Conservation (phyloP, 1,140 invertebrate genomes). For the Cheumatopsyche charites region DNA sequence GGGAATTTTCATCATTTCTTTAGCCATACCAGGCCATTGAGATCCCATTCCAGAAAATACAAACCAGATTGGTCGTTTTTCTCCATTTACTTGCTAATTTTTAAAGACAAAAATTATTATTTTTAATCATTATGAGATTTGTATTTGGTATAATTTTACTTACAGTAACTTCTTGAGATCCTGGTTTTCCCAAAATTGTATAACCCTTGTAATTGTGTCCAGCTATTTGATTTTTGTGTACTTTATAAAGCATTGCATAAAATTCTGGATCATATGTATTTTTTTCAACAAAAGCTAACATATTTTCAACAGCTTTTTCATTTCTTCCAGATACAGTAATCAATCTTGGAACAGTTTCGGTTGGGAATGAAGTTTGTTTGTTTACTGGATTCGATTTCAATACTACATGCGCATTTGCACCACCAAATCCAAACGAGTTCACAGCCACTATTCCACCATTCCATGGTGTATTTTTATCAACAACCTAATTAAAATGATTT, state of each 20-base stretch:
- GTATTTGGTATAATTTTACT: slow-evolving; percentile 47
- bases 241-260: slow-evolving; percentile 75
- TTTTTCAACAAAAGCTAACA: slow-evolving; percentile 69
- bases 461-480: slow-evolving; percentile 79
- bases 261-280: slow-evolving; percentile 75
- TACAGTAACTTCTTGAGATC: slow-evolving; percentile 56
- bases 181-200: slow-evolving; percentile 67
- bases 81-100: slow-evolving; percentile 50
- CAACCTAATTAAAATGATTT: slow-evolving; percentile 64
- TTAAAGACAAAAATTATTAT: slow-evolving; percentile 27
- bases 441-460: slow-evolving; percentile 85
- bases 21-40: slow-evolving; percentile 95
- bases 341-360: slow-evolving; percentile 69
- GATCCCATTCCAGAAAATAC: slow-evolving; percentile 97
- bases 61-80: slow-evolving; percentile 86
- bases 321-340: slow-evolving; percentile 85
- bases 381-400: slow-evolving; percentile 79
- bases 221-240: slow-evolving; percentile 70
- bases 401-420: slow-evolving; percentile 92
- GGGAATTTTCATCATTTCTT: slow-evolving; percentile 80
- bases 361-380: slow-evolving; percentile 64
- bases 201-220: slow-evolving; percentile 81
- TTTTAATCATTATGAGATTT: neutral
- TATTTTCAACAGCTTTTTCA: slow-evolving; percentile 73
- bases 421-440: slow-evolving; percentile 98